Evolutionary conservation across 2,797 vertebrate species (phyloP).

Genomic region (Sternarchorhynchus goeldii): DNA sequence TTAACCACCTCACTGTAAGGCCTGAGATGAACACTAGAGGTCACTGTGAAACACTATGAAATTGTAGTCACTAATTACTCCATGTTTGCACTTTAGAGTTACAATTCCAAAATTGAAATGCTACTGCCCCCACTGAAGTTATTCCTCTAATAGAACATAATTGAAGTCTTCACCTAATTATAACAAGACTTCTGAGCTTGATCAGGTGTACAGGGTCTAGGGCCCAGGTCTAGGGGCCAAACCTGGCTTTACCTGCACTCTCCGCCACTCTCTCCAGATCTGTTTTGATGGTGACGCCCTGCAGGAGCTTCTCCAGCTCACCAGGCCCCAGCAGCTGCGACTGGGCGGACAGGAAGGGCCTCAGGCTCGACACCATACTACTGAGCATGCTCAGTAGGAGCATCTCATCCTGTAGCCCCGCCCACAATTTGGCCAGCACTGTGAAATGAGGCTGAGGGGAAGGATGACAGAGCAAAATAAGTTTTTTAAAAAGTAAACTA

Average conservation of each 20-base stretch:
- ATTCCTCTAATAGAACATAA: too few relatives aligned
- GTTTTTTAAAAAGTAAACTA: neutral
- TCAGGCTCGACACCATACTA: slow-evolving; percentile 73
- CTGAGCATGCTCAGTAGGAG: slow-evolving; percentile 79
- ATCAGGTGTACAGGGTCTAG: neutral
- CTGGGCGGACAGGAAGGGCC: slow-evolving; percentile 76
- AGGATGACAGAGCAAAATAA: neutral
- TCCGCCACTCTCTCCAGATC: slow-evolving; percentile 78
- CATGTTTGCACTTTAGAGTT: too few relatives aligned
- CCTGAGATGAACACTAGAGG: too few relatives aligned
- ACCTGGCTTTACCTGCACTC: slow-evolving; percentile 73
- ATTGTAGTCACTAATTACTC: too few relatives aligned
- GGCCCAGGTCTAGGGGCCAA: too few relatives aligned
- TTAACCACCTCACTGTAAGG: too few relatives aligned
- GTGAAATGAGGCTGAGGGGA: slow-evolving; percentile 83
- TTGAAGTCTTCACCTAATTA: too few relatives aligned
- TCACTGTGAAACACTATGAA: too few relatives aligned
- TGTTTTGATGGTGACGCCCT: slow-evolving; percentile 75
- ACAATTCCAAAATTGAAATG: too few relatives aligned
- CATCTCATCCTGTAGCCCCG: slow-evolving; percentile 81
- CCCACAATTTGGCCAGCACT: slow-evolving; percentile 81
- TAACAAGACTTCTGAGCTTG: neutral
- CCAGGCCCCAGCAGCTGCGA: slow-evolving; percentile 73
- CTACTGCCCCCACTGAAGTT: too few relatives aligned
- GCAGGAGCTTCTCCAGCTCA: slow-evolving; percentile 73